A percentile compares a stretch with the other conserved stretches of the same genome.
Evolutionary conservation across 2,113 vertebrate genomes (phyloP).

Genomic region (Cinclus cinclus): DNA sequence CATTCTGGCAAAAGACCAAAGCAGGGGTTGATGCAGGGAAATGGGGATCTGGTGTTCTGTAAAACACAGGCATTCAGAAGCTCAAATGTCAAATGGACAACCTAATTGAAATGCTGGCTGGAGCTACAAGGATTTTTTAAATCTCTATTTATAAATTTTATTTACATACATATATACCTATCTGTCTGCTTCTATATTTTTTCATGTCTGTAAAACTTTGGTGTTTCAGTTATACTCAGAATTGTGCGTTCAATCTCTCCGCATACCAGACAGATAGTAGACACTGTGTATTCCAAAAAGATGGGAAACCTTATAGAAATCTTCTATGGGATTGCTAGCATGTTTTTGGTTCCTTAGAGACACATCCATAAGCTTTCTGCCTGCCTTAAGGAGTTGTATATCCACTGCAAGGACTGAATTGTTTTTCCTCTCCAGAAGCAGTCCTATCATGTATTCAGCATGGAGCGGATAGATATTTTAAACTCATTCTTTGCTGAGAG

Average conservation of each 20-base stretch:
- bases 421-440: not conserved
- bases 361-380: not conserved
- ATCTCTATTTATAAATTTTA: not conserved
- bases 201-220: not conserved
- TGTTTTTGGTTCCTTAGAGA: not conserved
- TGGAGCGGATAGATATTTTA: not conserved
- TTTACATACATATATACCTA: too few species aligned
- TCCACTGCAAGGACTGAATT: not conserved
- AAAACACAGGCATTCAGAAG: not conserved
- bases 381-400: not conserved
- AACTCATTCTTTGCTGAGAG: not conserved
- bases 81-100: not conserved
- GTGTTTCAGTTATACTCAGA: not conserved
- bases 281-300: not conserved
- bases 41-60: not conserved
- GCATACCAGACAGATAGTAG: not conserved
- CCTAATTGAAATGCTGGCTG: not conserved
- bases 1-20: not conserved
- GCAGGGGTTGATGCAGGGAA: rapidly evolving
- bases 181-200: not conserved
- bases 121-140: not conserved
- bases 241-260: not conserved
- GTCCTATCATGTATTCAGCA: not conserved
- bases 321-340: not conserved
- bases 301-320: not conserved